Percentiles rank a stretch among this genome's conserved stretches.
These are phyloP conservation scores for Lepidurus apus DNA, from an alignment of 1,140 invertebrate genomes.

Conservation along the genomic window DNA sequence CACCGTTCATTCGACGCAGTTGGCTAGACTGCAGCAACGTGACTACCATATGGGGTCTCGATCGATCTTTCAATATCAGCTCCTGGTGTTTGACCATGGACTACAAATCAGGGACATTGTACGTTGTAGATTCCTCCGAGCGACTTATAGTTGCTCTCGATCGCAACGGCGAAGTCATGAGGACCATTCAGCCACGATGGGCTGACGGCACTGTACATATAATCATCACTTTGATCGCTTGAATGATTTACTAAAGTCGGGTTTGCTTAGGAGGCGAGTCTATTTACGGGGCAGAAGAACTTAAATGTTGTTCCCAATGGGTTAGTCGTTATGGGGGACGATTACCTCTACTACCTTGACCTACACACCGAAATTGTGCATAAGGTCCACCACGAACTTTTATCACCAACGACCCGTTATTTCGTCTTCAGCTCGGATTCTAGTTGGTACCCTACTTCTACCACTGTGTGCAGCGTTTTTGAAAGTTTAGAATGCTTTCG, in stretches of 20 bases:
- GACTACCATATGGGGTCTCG: neutral
- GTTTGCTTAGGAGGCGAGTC: too few species aligned
- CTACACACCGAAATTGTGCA: too few species aligned
- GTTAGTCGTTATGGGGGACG: too few species aligned
- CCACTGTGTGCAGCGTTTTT: too few species aligned
- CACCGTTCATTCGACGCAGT: neutral
- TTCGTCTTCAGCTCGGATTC: too few species aligned
- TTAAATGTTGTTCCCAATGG: too few species aligned
- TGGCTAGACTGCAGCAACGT: neutral
- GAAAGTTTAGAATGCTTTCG: too few species aligned
- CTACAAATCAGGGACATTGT: neutral
- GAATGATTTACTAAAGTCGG: neutral
- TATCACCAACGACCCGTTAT: too few species aligned
- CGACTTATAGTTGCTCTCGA: neutral
- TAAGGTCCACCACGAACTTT: too few species aligned
- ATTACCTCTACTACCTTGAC: too few species aligned
- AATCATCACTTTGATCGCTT: neutral
- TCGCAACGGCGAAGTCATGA: neutral
- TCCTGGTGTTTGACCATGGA: neutral
- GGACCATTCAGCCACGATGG: neutral
- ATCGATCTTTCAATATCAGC: neutral
- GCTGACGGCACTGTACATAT: neutral
- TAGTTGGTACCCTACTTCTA: too few species aligned
- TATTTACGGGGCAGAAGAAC: too few species aligned
- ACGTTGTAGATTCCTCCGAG: neutral